These are phyloP conservation scores for Sarcophaga caerulescens DNA, from an alignment of 2,888 invertebrate species.

Conservation along the genomic window DNA sequence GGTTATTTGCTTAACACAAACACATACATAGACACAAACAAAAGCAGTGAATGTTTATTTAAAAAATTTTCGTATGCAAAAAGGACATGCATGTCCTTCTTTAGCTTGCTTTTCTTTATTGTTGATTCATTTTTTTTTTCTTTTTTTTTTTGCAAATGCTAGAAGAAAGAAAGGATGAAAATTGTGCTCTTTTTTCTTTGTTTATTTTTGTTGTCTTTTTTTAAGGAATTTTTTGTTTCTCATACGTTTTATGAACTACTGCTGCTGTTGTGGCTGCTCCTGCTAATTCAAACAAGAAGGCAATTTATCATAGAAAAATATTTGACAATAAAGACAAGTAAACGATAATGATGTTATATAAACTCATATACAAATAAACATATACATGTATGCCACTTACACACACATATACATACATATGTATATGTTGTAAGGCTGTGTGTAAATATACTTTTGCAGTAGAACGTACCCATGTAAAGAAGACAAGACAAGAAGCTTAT, in stretches of 20 bases:
- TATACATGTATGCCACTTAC: neutral
- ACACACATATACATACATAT: slow-evolving; percentile 10
- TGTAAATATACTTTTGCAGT: slow-evolving; percentile 47
- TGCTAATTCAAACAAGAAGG: slow-evolving; percentile 68
- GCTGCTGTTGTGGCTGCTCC: slow-evolving; percentile 13
- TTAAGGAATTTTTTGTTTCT: neutral
- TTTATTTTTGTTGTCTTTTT: slow-evolving; percentile 36
- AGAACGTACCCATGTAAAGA: neutral
- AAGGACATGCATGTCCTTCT: slow-evolving; percentile 58
- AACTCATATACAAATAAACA: slow-evolving; percentile 45
- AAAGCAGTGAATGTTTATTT: slow-evolving; percentile 39
- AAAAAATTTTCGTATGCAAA: slow-evolving; percentile 64
- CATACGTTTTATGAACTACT: too few species aligned
- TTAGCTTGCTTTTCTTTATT: slow-evolving; percentile 36
- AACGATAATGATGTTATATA: slow-evolving; percentile 68
- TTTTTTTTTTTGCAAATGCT: neutral
- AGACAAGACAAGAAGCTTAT: slow-evolving; percentile 67
- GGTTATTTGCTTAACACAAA: slow-evolving; percentile 46
- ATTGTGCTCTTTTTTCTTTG: slow-evolving; percentile 26
- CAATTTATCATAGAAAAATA: slow-evolving; percentile 67
- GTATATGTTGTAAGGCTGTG: neutral
- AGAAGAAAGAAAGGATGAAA: slow-evolving; percentile 5
- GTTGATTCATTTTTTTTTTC: slow-evolving; percentile 7
- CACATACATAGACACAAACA: neutral
- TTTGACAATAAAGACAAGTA: slow-evolving; percentile 68